Percentiles rank a stretch among this genome's conserved stretches.
Evolutionary conservation across 2,113 vertebrate species (phyloP).

Genomic region (Seriola rivoliana): DNA sequence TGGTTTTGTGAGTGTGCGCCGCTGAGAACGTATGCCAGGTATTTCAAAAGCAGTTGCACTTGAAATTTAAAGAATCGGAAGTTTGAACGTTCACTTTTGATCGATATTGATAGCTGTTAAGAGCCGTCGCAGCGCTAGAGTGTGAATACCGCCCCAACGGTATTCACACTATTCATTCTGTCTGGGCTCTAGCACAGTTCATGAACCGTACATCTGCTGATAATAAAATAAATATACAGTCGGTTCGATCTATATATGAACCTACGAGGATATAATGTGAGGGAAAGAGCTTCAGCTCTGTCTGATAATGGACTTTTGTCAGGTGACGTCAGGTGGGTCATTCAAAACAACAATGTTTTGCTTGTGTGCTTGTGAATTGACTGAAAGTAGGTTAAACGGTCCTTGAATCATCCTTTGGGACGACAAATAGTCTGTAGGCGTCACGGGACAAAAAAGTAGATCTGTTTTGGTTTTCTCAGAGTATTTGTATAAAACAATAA

Average conservation of each 20-base stretch:
- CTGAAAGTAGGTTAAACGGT: conserved; percentile 6
- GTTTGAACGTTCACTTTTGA: conserved; percentile 9
- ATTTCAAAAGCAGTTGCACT: conserved; percentile 22
- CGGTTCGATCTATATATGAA: background rate
- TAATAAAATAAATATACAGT: background rate
- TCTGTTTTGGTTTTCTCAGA: conserved; percentile 1
- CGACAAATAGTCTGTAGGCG: background rate
- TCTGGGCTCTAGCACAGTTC: background rate
- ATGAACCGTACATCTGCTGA: background rate
- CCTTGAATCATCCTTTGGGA: background rate
- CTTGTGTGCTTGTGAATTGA: background rate
- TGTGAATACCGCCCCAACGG: background rate
- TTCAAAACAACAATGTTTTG: background rate
- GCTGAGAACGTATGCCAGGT: conserved; percentile 9
- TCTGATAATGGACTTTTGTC: background rate
- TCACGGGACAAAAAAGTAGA: background rate
- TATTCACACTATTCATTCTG: background rate
- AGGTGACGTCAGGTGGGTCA: background rate
- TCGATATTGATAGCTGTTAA: conserved; percentile 24
- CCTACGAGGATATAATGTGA: background rate
- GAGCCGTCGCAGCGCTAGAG: background rate
- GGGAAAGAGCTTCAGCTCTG: background rate
- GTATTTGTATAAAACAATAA: conserved; percentile 1
- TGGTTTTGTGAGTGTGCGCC: background rate
- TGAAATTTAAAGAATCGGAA: conserved; percentile 15